Percentiles rank a stretch among this genome's conserved stretches.
These are phyloP conservation scores for Coptotermes formosanus DNA, from an alignment of 1,140 invertebrate genomes.

Conservation along the genomic window DNA sequence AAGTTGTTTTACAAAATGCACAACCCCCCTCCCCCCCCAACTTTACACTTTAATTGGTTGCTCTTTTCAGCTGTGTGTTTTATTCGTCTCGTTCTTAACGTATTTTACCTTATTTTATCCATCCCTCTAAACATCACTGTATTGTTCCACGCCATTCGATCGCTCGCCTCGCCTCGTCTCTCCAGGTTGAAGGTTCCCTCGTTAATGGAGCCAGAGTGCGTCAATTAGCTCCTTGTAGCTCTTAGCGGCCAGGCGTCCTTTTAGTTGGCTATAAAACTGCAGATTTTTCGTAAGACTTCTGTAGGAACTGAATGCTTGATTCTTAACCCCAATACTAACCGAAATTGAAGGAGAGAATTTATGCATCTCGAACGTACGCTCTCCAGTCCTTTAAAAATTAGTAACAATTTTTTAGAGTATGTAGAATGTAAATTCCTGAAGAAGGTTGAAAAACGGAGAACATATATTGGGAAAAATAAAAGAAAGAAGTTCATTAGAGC, in stretches of 20 bases:
- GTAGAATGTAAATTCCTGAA: no score
- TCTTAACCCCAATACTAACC: no score
- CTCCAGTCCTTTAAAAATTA: no score
- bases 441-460: no score
- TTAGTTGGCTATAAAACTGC: background rate
- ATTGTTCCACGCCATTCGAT: background rate
- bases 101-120: background rate
- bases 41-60: background rate
- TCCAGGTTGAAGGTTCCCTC: background rate
- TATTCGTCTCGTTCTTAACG: background rate
- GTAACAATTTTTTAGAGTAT: no score
- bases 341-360: no score
- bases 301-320: no score
- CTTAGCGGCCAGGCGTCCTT: background rate
- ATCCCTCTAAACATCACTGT: background rate
- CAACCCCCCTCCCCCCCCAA: background rate
- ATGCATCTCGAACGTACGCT: no score
- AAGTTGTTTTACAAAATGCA: background rate
- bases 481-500: no score
- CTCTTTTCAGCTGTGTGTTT: background rate
- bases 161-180: background rate
- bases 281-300: no score
- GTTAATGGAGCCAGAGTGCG: background rate
- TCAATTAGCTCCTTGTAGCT: slow-evolving; percentile 1
- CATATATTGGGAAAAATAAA: no score